Percentiles rank a stretch among this genome's conserved stretches.
These are phyloP conservation scores for Melinaea menophilus DNA, from an alignment of 2,888 invertebrate genomes.

Conservation along the genomic window DNA sequence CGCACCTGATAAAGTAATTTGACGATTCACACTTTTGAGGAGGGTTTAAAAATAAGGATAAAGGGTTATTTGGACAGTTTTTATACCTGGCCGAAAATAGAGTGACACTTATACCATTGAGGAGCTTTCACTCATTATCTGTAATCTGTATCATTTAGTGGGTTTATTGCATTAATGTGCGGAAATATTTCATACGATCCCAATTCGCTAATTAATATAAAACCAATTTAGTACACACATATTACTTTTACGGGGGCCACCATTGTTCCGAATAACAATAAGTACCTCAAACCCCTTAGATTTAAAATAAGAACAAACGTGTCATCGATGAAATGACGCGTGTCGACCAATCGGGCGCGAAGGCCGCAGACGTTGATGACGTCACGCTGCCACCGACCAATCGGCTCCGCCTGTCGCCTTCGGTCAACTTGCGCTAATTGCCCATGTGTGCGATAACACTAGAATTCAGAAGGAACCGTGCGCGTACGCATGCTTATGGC, in stretches of 20 bases:
- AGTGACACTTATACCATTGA: slow-evolving; percentile 23
- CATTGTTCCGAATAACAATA: slow-evolving; percentile 64
- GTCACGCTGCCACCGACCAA: slow-evolving; percentile 69
- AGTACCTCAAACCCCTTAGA: slow-evolving; percentile 68
- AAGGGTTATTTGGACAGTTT: slow-evolving; percentile 39
- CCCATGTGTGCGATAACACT: slow-evolving; percentile 75
- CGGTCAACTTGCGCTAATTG: slow-evolving; percentile 78
- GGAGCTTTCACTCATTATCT: too few species aligned
- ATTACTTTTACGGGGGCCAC: slow-evolving; percentile 43
- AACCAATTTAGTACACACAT: slow-evolving; percentile 21
- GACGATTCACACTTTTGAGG: slow-evolving; percentile 71
- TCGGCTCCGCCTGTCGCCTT: slow-evolving; percentile 67
- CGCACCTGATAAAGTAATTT: slow-evolving; percentile 74
- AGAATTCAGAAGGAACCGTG: slow-evolving; percentile 67
- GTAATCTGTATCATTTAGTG: too few species aligned
- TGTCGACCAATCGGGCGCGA: slow-evolving; percentile 77
- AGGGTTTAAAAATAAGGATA: slow-evolving; percentile 64
- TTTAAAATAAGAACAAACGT: slow-evolving; percentile 77
- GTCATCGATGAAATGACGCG: slow-evolving; percentile 77
- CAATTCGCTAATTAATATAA: not conserved
- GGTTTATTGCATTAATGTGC: too few species aligned
- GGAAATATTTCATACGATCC: too few species aligned
- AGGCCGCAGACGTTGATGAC: slow-evolving; percentile 75
- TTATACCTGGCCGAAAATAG: slow-evolving; percentile 40
- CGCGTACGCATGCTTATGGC: slow-evolving; percentile 44